These are phyloP conservation scores for Agrypnus murinus DNA, from an alignment of 2,888 invertebrate genomes.

Conservation along the genomic window DNA sequence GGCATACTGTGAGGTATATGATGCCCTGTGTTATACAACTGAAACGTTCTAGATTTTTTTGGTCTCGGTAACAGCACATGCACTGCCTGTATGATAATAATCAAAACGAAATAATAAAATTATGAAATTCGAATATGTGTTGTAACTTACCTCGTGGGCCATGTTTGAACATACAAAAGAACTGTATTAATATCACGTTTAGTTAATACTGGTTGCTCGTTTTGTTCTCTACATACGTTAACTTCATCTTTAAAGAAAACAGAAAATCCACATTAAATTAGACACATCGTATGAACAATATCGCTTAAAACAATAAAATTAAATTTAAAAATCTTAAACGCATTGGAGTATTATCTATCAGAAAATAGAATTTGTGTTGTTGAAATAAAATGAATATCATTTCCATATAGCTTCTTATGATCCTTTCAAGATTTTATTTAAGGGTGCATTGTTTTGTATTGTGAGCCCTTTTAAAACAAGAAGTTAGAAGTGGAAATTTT, in stretches of 20 bases:
- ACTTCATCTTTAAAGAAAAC: constrained; percentile 83
- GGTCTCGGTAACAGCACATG: constrained; percentile 95
- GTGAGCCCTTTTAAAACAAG: neutral
- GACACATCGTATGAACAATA: neutral
- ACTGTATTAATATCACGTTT: constrained; percentile 89
- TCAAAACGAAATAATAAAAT: neutral
- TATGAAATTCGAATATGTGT: neutral
- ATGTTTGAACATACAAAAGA: constrained; percentile 89
- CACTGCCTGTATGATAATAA: constrained; percentile 81
- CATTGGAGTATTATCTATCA: no score
- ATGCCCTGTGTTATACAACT: constrained; percentile 92
- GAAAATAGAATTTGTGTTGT: no score
- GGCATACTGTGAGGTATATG: constrained; percentile 87
- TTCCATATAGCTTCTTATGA: no score
- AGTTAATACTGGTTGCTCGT: constrained; percentile 83
- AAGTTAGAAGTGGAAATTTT: neutral
- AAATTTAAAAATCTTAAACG: no score
- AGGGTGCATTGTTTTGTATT: no score
- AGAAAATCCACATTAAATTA: neutral
- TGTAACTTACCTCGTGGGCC: constrained; percentile 86
- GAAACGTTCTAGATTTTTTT: constrained; percentile 93
- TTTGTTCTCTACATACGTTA: constrained; percentile 84
- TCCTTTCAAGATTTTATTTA: no score
- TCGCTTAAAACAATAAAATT: neutral
- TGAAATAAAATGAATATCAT: no score